These are phyloP conservation scores for Nephrotoma flavescens DNA, from an alignment of 2,888 invertebrate genomes.

Conservation along the genomic window DNA sequence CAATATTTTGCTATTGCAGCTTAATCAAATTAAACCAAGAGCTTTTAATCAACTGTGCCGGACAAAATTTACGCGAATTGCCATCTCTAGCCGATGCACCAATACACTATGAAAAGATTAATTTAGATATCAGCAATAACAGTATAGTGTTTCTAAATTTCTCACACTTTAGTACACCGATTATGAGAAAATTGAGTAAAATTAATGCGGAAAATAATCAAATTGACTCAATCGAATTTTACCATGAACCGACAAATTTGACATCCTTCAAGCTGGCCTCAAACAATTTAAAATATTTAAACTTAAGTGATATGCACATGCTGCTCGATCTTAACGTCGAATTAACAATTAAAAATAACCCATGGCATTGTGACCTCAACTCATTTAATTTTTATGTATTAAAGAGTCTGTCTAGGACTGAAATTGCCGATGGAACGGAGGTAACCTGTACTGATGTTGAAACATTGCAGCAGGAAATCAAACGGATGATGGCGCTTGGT, in stretches of 20 bases:
- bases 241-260: neutral
- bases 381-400: neutral
- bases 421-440: neutral
- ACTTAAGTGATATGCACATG: neutral
- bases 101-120: neutral
- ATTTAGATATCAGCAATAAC: neutral
- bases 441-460: neutral
- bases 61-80: neutral
- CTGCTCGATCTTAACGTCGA: neutral
- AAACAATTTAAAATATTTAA: neutral
- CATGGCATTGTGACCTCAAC: neutral
- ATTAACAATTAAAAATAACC: neutral
- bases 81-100: neutral
- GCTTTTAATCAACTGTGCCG: neutral
- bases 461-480: neutral
- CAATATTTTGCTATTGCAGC: neutral
- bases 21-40: neutral
- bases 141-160: neutral
- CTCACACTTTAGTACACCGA: neutral
- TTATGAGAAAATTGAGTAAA: neutral
- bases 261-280: neutral
- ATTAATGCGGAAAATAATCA: neutral
- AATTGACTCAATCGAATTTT: neutral
- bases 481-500: neutral
- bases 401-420: neutral